These are phyloP conservation scores for Halocynthia roretzi DNA, from an alignment of 23 tunicate genomes.

Conservation along the genomic window DNA sequence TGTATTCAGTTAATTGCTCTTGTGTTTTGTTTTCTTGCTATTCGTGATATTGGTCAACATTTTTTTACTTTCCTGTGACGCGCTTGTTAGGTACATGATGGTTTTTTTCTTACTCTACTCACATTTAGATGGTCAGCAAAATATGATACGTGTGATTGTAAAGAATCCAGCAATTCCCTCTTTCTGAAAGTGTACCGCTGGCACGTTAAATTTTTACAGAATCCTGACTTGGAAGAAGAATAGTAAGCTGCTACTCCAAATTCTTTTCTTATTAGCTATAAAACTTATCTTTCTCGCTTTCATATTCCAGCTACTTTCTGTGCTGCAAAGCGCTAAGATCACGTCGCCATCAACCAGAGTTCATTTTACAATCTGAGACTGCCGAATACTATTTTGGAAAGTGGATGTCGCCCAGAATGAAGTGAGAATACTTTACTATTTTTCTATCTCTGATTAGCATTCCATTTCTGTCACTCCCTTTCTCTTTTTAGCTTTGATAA, in stretches of 20 bases:
- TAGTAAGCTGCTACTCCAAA: conserved; percentile 13
- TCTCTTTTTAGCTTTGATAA: conserved; percentile 24
- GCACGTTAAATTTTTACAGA: conserved; percentile 35
- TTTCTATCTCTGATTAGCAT: no score
- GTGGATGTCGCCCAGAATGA: conserved; percentile 29
- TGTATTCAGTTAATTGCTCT: no score
- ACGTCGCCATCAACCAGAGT: conserved; percentile 26
- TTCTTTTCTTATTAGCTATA: background rate
- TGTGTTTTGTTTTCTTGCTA: no score
- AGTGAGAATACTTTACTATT: conserved; percentile 3
- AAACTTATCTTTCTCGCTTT: no score
- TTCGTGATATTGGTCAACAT: no score
- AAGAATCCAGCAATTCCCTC: no score
- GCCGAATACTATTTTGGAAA: conserved; percentile 39
- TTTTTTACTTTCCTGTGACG: no score
- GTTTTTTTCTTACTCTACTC: no score
- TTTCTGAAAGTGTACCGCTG: conserved; percentile 38
- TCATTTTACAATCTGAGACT: conserved; percentile 40
- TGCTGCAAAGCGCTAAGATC: conserved; percentile 50
- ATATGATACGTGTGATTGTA: no score
- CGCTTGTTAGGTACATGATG: no score
- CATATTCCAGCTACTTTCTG: conserved; percentile 30
- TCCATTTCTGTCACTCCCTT: background rate
- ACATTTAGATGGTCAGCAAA: no score
- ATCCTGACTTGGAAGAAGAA: conserved; percentile 53